phyloP scores from a whole-genome alignment of 2,113 vertebrate genomes.

The Gorsachius goisagi region DNA sequence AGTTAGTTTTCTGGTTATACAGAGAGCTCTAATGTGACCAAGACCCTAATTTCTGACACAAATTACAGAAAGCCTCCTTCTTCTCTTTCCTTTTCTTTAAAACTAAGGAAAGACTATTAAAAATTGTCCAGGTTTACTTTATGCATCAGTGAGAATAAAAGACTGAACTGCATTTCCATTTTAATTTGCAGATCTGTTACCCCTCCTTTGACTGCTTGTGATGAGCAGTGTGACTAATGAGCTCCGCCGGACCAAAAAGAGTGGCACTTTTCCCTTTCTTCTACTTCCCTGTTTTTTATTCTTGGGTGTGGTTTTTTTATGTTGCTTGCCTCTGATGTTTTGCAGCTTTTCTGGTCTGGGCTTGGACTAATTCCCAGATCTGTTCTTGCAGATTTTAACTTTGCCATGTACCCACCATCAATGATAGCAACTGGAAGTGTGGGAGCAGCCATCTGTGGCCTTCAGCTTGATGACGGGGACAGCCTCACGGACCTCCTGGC shows the following conservation, averaged over 20 bases:
- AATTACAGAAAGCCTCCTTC: conserved; percentile 40
- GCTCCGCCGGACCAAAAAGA: conserved; percentile 39
- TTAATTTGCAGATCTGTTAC: conserved; percentile 66
- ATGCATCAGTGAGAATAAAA: conserved; percentile 63
- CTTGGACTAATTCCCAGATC: conserved; percentile 65
- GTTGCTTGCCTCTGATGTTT: conserved; percentile 63
- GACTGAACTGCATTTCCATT: conserved; percentile 44
- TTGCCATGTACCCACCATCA: conserved; percentile 94
- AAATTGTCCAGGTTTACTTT: conserved; percentile 60
- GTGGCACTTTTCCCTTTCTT: conserved; percentile 60
- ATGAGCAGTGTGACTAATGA: conserved; percentile 65
- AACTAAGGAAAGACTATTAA: conserved; percentile 45
- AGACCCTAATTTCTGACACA: conserved; percentile 43
- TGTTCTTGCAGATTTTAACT: conserved; percentile 86
- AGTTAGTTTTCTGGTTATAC: conserved; percentile 12
- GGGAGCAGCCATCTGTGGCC: conserved; percentile 91
- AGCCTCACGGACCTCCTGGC: conserved; percentile 90
- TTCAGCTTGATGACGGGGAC: conserved; percentile 86
- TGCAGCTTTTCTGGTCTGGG: conserved; percentile 53
- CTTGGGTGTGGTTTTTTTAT: conserved; percentile 56
- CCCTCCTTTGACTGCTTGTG: conserved; percentile 52
- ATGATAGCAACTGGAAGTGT: conserved; percentile 97
- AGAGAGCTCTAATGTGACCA: neutral
- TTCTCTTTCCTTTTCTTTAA: conserved; percentile 43
- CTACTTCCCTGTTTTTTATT: conserved; percentile 40